A percentile compares a stretch with the other conserved stretches of the same genome.
Conservation (phyloP, 2,797 vertebrate species). For the Kryptolebias ocellatus region DNA sequence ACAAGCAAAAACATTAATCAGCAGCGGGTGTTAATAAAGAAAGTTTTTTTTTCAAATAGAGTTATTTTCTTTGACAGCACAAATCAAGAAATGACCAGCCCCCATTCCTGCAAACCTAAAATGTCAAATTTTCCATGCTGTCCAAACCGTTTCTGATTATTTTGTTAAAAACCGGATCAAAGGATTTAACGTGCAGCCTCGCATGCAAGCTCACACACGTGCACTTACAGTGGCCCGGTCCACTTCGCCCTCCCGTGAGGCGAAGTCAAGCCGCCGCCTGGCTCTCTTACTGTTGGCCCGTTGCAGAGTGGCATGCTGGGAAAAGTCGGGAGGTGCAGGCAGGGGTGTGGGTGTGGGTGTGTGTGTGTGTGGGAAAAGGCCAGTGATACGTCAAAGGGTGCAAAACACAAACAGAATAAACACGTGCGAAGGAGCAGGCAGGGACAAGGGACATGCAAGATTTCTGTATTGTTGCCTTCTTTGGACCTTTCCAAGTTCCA, state of each 20-base stretch:
- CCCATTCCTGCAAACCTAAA: no score
- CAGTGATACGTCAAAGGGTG: slow-evolving; percentile 51
- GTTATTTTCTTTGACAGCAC: no score
- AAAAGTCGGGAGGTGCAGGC: slow-evolving; percentile 60
- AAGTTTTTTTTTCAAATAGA: no score
- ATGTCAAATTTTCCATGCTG: no score
- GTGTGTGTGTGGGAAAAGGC: slow-evolving; percentile 47
- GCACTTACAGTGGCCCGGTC: slow-evolving; percentile 89
- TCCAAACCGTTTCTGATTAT: no score
- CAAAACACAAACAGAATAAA: slow-evolving; percentile 67
- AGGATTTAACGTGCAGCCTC: slow-evolving; percentile 8
- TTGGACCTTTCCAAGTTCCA: neutral
- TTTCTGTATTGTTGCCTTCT: no score
- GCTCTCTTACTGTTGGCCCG: slow-evolving; percentile 80
- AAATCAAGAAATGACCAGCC: no score
- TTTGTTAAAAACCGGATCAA: no score
- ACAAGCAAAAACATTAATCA: no score
- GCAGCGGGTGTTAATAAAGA: no score
- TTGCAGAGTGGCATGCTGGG: slow-evolving; percentile 86
- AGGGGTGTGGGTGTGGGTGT: slow-evolving; percentile 1
- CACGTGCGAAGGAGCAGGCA: slow-evolving; percentile 57
- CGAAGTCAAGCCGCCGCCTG: slow-evolving; percentile 85
- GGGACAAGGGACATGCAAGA: no score
- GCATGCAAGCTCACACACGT: slow-evolving; percentile 41
- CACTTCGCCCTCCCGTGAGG: slow-evolving; percentile 82